Percentiles rank a stretch among this genome's conserved stretches.
Conservation (phyloP, 2,888 invertebrate species). For the Gastracanthus pulcherrimus region DNA sequence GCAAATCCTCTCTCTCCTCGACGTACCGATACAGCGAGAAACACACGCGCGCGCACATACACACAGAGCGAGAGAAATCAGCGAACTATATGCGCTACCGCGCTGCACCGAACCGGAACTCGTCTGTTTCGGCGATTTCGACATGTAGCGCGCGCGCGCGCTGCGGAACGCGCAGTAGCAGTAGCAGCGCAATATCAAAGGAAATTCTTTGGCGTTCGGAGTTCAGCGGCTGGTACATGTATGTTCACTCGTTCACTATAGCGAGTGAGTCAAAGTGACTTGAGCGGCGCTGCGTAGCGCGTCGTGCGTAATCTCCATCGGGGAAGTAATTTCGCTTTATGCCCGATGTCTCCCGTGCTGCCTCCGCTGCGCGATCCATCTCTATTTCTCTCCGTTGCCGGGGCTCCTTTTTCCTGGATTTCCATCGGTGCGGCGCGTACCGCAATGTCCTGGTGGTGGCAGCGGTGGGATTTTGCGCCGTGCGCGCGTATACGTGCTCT, state of each 20-base stretch:
- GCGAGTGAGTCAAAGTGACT: constrained; percentile 24
- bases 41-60: neutral
- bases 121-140: constrained; percentile 22
- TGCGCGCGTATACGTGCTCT: constrained; percentile 5
- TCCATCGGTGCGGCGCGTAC: neutral
- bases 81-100: constrained; percentile 47
- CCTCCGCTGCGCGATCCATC: constrained; percentile 20
- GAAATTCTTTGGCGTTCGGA: constrained; percentile 5
- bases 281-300: neutral
- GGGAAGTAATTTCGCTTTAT: constrained; percentile 48
- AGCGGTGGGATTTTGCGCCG: neutral
- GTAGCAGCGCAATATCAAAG: constrained; percentile 8
- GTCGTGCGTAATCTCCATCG: constrained; percentile 42
- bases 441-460: too few species aligned
- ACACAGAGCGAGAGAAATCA: neutral
- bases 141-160: neutral
- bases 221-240: too few species aligned
- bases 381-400: constrained; percentile 28
- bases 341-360: constrained; percentile 29
- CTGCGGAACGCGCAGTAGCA: neutral
- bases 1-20: neutral
- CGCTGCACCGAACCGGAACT: constrained; percentile 34
- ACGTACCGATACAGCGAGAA: neutral
- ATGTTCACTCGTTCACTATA: too few species aligned
- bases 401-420: constrained; percentile 28